Percentiles rank a stretch among this genome's conserved stretches.
These are phyloP conservation scores for Pomatorhinus ruficollis DNA, from an alignment of 2,113 vertebrate species.

Conservation along the genomic window DNA sequence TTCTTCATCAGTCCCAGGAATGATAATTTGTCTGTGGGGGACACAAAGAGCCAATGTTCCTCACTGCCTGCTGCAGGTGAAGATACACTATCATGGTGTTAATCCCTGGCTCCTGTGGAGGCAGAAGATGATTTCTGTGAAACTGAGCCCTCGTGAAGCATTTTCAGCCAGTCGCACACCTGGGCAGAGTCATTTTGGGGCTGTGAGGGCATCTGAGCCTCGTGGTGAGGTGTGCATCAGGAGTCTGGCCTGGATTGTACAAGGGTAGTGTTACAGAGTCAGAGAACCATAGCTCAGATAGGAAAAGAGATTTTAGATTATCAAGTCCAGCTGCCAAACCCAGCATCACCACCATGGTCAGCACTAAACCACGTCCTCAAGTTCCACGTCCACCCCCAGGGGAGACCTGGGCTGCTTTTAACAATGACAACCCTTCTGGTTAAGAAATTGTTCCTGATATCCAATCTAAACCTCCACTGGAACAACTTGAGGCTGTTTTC, in stretches of 20 bases:
- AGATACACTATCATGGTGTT: fast-evolving
- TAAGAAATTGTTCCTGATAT: not conserved
- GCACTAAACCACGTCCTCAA: not conserved
- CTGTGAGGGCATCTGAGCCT: not conserved
- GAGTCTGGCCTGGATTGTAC: not conserved
- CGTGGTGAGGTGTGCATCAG: not conserved
- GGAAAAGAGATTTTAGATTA: not conserved
- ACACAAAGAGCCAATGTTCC: not conserved
- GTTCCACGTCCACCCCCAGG: not conserved
- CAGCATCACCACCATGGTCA: not conserved
- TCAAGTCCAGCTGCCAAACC: not conserved
- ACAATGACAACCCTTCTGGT: not conserved
- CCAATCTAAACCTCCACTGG: not conserved
- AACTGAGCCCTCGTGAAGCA: not conserved
- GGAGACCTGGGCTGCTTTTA: not conserved
- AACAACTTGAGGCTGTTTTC: not conserved
- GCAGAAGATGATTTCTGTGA: not conserved
- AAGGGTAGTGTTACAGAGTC: not conserved
- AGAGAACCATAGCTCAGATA: fast-evolving
- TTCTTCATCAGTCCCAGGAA: not conserved
- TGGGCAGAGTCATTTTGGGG: not conserved
- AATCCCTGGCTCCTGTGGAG: not conserved
- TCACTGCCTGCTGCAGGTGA: not conserved
- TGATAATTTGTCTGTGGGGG: not conserved
- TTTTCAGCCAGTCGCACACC: not conserved